Base-by-base conservation (phyloP, 2,113 vertebrate genomes). In the Heptranchias perlo region DNA sequence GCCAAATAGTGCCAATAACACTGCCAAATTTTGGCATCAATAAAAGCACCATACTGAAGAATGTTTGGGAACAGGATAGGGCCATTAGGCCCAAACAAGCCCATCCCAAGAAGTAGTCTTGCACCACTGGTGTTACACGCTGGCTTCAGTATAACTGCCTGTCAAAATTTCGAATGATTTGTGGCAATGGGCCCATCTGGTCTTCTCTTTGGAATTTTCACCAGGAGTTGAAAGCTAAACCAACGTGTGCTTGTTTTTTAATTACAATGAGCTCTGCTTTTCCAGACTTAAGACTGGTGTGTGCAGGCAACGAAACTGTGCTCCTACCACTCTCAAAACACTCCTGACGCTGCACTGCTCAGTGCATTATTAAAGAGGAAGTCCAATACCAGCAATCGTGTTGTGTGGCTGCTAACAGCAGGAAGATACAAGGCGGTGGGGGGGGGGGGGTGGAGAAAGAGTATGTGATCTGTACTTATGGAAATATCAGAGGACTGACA, bases 121-220 rank as follows among this genome's bases (percentile, higher is more conserved):
- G 35, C 61, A 62, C 2, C 89, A 62, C 39, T 39, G 47, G 39
- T 18, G 39, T 39, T 16, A 3, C n/a, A 78, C 35, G 2, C 16
- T 78, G 73, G 73, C 73, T 78, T 67, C 65, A 67, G 39, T n/a
- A 35, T 92, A 61, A 92, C 28, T 58, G 28, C 2, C 18, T 18
- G 25, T n/a, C 89, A 93, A 93, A 21, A n/a, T 21, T 21, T 39
- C 35, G 39, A 61, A 62, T 16, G 18, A 93, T 62, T 54, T 44
- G 35, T 82, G 76, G n/a, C n/a, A 89, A 14, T 89, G 10, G 49
- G 49, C 52, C 69, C 25, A 54, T 35, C 25, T 54, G 0, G 49
- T 89, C 49, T 89, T 10, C 86, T 39, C 58, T 39, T 35, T 92
- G 58, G 54, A 39, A 92, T 92, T 92, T 89, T 92, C 89, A 92